These are phyloP conservation scores for Leptonema lineaticorne DNA, from an alignment of 1,140 invertebrate species.

Conservation along the genomic window DNA sequence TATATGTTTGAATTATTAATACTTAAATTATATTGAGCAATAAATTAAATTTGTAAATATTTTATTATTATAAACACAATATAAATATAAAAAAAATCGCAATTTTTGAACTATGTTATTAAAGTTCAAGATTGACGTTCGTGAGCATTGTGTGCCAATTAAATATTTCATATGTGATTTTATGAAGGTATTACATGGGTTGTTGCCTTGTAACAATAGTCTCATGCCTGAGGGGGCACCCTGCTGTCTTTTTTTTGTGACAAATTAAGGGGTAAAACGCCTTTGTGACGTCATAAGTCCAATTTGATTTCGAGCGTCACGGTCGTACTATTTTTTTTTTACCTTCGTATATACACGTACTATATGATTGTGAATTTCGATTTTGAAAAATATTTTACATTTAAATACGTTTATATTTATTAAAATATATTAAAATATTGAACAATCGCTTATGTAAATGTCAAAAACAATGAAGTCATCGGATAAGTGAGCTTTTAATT, in stretches of 20 bases:
- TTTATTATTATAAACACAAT: too few relatives aligned
- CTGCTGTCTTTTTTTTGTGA: conserved; percentile 29
- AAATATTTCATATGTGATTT: conserved; percentile 27
- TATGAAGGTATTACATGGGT: conserved; percentile 20
- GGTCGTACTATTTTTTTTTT: background rate
- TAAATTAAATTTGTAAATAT: too few relatives aligned
- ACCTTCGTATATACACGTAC: too few relatives aligned
- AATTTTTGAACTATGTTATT: too few relatives aligned
- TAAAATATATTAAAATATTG: background rate
- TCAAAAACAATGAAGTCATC: too few relatives aligned
- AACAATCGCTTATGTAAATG: background rate
- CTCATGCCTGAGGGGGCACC: conserved; percentile 6
- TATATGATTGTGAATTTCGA: background rate
- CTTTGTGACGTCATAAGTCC: conserved; percentile 42
- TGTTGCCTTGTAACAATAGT: conserved; percentile 21
- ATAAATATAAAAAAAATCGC: too few relatives aligned
- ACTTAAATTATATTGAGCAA: too few relatives aligned
- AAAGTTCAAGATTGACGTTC: too few relatives aligned
- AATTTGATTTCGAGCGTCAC: conserved; percentile 38
- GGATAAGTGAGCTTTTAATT: too few relatives aligned
- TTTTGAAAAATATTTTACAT: background rate
- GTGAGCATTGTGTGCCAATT: conserved; percentile 28
- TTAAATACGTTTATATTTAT: background rate
- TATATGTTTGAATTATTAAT: too few relatives aligned
- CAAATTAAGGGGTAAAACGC: conserved; percentile 41